These are phyloP conservation scores for Dallia pectoralis DNA, from an alignment of 2,797 vertebrate genomes.

Conservation along the genomic window DNA sequence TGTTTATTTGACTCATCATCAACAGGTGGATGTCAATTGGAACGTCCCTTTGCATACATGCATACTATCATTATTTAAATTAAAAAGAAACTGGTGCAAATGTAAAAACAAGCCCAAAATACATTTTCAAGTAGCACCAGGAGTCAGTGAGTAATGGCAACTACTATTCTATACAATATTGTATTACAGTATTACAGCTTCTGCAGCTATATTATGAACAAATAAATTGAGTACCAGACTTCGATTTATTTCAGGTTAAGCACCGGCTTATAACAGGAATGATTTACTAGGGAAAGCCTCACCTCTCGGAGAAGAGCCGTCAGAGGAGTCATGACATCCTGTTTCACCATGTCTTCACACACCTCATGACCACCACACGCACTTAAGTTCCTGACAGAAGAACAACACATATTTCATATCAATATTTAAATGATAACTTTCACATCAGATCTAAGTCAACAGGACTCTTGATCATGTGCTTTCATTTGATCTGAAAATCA, in stretches of 20 bases:
- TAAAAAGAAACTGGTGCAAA: no score
- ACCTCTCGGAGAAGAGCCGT: constrained; percentile 91
- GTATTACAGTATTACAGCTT: no score
- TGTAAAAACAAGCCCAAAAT: no score
- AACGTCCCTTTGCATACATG: not conserved
- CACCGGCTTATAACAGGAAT: not conserved
- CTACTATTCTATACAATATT: no score
- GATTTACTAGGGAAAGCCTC: constrained; percentile 20
- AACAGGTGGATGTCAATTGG: not conserved
- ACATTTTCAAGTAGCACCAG: not conserved
- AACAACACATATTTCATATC: constrained; percentile 28
- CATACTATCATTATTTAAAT: no score
- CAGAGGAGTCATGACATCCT: constrained; percentile 94
- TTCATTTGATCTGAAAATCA: not conserved
- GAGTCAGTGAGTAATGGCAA: no score
- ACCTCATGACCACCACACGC: constrained; percentile 93
- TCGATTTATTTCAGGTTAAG: no score
- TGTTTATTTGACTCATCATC: not conserved
- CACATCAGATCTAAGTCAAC: not conserved
- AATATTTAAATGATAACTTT: not conserved
- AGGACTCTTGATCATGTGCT: no score
- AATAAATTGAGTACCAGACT: no score
- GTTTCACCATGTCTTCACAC: constrained; percentile 96
- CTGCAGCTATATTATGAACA: no score
- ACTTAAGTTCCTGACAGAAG: constrained; percentile 86